Evolutionary conservation across 2,888 invertebrate genomes (phyloP).

Genomic region (Yponomeuta cagnagella): DNA sequence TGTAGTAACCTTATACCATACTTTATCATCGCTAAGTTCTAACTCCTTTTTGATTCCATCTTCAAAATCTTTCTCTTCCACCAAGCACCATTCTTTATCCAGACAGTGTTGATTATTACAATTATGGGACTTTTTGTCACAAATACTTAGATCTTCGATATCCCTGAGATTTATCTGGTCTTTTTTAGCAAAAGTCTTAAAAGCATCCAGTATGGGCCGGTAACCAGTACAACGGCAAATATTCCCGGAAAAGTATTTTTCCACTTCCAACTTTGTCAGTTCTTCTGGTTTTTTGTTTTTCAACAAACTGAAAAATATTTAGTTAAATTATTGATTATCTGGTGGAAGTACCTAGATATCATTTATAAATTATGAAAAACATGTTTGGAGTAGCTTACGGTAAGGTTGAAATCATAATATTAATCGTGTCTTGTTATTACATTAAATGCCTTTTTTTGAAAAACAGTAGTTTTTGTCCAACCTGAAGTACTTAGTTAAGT

Average conservation of each 20-base stretch:
- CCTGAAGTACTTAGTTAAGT: too few relatives aligned
- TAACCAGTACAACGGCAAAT: constrained; percentile 57
- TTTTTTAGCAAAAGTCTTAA: constrained; percentile 75
- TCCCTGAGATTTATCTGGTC: constrained; percentile 34
- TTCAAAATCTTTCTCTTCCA: constrained; percentile 29
- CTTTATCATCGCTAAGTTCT: constrained; percentile 39
- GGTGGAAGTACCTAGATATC: background rate
- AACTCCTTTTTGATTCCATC: constrained; percentile 20
- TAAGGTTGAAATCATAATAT: background rate
- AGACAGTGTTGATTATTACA: constrained; percentile 23
- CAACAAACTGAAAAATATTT: constrained; percentile 44
- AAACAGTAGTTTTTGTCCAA: too few relatives aligned
- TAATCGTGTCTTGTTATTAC: background rate
- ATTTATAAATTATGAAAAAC: background rate
- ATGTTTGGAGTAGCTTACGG: background rate
- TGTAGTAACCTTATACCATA: constrained; percentile 69
- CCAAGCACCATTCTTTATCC: constrained; percentile 41
- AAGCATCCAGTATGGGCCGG: constrained; percentile 77
- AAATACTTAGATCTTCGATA: constrained; percentile 38
- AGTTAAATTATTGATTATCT: constrained; percentile 6
- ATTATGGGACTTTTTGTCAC: constrained; percentile 24
- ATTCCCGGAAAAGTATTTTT: constrained; percentile 82
- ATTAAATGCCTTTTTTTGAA: background rate
- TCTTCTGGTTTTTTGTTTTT: constrained; percentile 43
- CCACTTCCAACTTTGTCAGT: constrained; percentile 77